Conservation (phyloP, 2,797 vertebrate species). For the Sebastes itinus region DNA sequence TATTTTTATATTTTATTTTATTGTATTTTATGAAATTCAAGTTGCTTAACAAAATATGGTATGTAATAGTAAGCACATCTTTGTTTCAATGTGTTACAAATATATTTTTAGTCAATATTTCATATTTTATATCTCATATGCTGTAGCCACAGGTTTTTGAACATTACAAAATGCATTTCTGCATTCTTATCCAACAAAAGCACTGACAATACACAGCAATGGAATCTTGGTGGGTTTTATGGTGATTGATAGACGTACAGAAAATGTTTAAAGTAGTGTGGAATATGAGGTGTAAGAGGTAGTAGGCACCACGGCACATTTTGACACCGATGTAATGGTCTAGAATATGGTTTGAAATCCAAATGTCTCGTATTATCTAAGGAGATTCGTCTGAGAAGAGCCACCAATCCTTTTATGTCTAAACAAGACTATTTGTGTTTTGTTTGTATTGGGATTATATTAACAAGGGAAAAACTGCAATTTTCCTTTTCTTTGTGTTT, state of each 20-base stretch:
- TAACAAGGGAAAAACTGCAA: not conserved
- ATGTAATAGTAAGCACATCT: not conserved
- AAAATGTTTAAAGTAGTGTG: not conserved
- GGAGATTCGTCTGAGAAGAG: not conserved
- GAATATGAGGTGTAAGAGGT: not conserved
- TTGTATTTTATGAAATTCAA: not conserved
- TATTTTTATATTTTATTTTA: too few relatives aligned
- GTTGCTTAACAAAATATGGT: not conserved
- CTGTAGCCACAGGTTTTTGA: not conserved
- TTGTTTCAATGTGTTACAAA: not conserved
- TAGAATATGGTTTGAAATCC: not conserved
- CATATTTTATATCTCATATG: not conserved
- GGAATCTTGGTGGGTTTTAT: not conserved
- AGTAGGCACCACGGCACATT: not conserved
- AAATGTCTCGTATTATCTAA: not conserved
- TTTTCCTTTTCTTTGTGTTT: constrained; percentile 5
- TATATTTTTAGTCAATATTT: not conserved
- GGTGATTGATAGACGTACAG: not conserved
- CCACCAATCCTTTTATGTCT: not conserved
- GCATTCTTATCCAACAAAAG: not conserved
- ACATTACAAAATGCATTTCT: not conserved
- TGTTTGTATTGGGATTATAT: not conserved
- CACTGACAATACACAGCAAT: not conserved
- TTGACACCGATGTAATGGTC: not conserved
- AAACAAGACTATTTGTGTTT: not conserved